A percentile compares a stretch with the other conserved stretches of the same genome.
phyloP scores from a whole-genome alignment of 2,797 vertebrate species.

The Pseudomugil tenellus region DNA sequence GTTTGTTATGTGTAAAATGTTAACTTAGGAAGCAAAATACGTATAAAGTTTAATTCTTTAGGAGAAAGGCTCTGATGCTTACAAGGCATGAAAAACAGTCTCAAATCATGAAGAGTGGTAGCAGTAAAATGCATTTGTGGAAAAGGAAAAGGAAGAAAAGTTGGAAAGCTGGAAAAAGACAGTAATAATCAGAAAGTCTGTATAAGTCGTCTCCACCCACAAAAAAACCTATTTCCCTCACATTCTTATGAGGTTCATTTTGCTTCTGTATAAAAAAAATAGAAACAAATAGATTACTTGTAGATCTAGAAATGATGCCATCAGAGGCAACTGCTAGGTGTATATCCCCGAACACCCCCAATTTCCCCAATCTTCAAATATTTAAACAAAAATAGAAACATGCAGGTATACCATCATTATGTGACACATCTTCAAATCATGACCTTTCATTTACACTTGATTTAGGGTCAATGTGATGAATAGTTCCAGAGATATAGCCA shows the following conservation, averaged over 20 bases:
- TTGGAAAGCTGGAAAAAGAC: slow-evolving; percentile 59
- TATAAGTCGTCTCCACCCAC: slow-evolving; percentile 33
- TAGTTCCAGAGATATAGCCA: no score
- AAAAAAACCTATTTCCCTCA: slow-evolving; percentile 17
- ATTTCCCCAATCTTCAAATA: no score
- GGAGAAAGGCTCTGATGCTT: slow-evolving; percentile 27
- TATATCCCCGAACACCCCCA: no score
- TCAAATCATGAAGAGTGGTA: slow-evolving; percentile 24
- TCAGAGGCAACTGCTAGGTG: no score
- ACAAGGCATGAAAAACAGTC: slow-evolving; percentile 21
- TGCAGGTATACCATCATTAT: no score
- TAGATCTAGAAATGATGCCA: slow-evolving; percentile 2
- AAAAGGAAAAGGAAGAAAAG: slow-evolving; percentile 16
- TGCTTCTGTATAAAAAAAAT: slow-evolving; percentile 35
- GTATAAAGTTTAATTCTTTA: slow-evolving; percentile 40
- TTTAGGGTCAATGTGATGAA: no score
- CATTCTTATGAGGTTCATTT: slow-evolving; percentile 2
- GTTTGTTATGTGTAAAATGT: slow-evolving; percentile 15
- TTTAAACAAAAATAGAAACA: no score
- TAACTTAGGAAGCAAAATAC: slow-evolving; percentile 15
- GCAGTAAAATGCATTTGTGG: slow-evolving; percentile 43
- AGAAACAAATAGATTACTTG: slow-evolving; percentile 25
- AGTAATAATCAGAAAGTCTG: slow-evolving; percentile 40
- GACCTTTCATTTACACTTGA: no score
- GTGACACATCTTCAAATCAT: no score